A percentile compares a stretch with the other conserved stretches of the same genome.
These are phyloP conservation scores for Orthosia gracilis DNA, from an alignment of 2,888 invertebrate species.

Conservation along the genomic window DNA sequence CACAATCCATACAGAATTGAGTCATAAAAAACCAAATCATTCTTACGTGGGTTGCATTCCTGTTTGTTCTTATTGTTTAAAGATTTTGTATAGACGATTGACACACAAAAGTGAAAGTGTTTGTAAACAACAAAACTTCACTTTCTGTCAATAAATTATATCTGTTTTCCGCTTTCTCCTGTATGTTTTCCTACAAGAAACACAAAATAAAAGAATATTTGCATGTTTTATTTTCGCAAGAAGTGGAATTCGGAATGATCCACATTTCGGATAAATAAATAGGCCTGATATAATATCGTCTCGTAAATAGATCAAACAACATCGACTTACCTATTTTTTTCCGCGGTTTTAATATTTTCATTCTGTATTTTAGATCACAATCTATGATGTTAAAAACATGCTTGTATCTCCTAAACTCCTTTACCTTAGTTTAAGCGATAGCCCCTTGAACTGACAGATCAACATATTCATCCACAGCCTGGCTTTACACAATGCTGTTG, in stretches of 20 bases:
- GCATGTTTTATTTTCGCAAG: conserved; percentile 21
- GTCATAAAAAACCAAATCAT: conserved; percentile 14
- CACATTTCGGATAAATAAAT: conserved; percentile 55
- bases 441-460: background rate
- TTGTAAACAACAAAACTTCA: conserved; percentile 3
- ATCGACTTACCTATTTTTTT: conserved; percentile 31
- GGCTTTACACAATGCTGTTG: background rate
- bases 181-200: conserved; percentile 3
- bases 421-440: background rate
- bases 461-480: background rate
- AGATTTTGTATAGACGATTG: conserved; percentile 2
- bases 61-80: background rate
- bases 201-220: conserved; percentile 5
- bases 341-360: conserved; percentile 13
- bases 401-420: background rate
- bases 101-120: conserved; percentile 11
- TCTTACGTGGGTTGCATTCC: conserved; percentile 3
- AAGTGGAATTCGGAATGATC: conserved; percentile 22
- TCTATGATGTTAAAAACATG: background rate
- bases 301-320: conserved; percentile 57
- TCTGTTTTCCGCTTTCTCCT: conserved; percentile 3
- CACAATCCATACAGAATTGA: conserved; percentile 4
- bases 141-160: conserved; percentile 12
- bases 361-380: conserved; percentile 23
- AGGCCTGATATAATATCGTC: conserved; percentile 44